Evolutionary conservation across 2,113 vertebrate species (phyloP).

Genomic region (Tympanuchus pallidicinctus): DNA sequence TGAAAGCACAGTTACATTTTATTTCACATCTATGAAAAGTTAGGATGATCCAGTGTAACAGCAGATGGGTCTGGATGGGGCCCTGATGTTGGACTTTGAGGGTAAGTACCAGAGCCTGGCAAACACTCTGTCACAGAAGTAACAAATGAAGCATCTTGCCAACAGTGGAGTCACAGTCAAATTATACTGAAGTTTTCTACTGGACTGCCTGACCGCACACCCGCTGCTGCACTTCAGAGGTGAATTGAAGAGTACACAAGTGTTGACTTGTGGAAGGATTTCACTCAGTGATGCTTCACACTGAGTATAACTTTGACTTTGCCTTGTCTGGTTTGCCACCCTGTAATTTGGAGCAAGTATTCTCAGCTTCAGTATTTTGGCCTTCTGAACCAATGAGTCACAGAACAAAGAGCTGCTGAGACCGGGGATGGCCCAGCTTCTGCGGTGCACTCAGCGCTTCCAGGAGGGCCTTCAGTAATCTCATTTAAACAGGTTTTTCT

Average conservation of each 20-base stretch:
- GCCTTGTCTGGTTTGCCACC: background rate
- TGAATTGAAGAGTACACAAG: background rate
- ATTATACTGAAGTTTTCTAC: fast-evolving
- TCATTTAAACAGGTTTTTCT: constrained; percentile 23
- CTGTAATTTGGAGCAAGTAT: constrained; percentile 13
- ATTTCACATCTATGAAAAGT: background rate
- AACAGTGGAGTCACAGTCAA: fast-evolving
- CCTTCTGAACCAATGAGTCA: background rate
- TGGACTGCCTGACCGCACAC: background rate
- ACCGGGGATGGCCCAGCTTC: background rate
- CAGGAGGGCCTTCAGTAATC: background rate
- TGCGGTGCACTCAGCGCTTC: background rate
- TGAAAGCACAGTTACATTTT: background rate
- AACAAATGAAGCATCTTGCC: background rate
- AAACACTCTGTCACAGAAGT: background rate
- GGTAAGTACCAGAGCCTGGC: fast-evolving
- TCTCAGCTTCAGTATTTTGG: background rate
- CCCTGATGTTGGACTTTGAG: background rate
- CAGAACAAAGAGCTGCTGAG: fast-evolving
- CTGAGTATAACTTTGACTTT: background rate
- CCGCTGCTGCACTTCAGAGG: background rate
- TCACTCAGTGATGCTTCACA: background rate
- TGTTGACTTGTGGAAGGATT: background rate
- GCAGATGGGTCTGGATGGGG: background rate
- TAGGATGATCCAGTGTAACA: background rate